phyloP scores from a whole-genome alignment of 2,888 invertebrate species.

The Saturnia pavonia region DNA sequence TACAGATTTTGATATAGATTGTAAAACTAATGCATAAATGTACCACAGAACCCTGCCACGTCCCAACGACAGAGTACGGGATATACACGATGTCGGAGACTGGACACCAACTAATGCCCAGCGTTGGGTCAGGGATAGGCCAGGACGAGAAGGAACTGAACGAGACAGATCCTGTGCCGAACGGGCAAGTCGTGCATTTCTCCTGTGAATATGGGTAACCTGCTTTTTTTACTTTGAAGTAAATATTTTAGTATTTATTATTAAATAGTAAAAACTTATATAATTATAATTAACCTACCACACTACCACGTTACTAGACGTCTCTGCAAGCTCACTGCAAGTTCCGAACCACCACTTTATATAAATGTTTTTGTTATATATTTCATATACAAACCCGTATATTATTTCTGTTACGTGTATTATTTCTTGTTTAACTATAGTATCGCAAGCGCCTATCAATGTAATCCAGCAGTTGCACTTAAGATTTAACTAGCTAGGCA shows the following conservation, averaged over 20 bases:
- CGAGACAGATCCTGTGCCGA: conserved; percentile 82
- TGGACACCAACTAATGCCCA: conserved; percentile 47
- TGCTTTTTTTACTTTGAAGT: not conserved
- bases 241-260: too few relatives aligned
- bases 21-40: not conserved
- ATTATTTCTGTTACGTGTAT: too few relatives aligned
- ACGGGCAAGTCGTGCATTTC: conserved; percentile 88
- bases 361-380: too few relatives aligned
- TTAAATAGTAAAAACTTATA: not conserved
- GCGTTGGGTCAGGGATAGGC: conserved; percentile 47
- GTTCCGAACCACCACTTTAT: too few relatives aligned
- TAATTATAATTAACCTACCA: not conserved
- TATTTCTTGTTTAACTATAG: too few relatives aligned
- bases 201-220: conserved; percentile 87
- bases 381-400: too few relatives aligned
- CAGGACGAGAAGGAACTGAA: conserved; percentile 80
- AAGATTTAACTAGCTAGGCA: too few relatives aligned
- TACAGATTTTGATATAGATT: not conserved
- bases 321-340: too few relatives aligned
- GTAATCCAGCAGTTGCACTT: too few relatives aligned
- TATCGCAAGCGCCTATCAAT: too few relatives aligned
- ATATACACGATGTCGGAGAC: conserved; percentile 82
- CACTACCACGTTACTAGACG: not conserved
- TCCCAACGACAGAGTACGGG: conserved; percentile 86
- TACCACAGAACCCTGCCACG: conserved; percentile 84